Evolutionary conservation across 1,140 invertebrate species (phyloP).

Genomic region (Philopotamus ludificatus): DNA sequence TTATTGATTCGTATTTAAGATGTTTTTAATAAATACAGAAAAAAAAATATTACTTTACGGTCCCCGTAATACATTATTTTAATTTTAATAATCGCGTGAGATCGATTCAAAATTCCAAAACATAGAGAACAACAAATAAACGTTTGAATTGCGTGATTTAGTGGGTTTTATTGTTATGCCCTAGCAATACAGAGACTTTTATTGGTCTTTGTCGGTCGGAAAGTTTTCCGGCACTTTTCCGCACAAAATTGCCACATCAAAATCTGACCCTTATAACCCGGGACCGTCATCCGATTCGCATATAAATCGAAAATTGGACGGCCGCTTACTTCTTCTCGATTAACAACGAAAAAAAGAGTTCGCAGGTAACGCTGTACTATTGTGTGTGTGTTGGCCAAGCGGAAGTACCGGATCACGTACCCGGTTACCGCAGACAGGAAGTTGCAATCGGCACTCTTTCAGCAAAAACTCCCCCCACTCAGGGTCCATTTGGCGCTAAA

Average conservation of each 20-base stretch:
- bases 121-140: slow-evolving; percentile 26
- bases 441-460: background rate
- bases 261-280: background rate
- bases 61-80: too few relatives aligned
- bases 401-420: background rate
- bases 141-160: slow-evolving; percentile 7
- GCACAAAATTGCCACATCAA: background rate
- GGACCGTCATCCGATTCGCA: background rate
- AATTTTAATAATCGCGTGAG: too few relatives aligned
- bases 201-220: slow-evolving; percentile 4
- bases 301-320: too few relatives aligned
- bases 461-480: background rate
- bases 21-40: too few relatives aligned
- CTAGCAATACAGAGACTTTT: slow-evolving; percentile 18
- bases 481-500: too few relatives aligned
- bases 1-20: too few relatives aligned
- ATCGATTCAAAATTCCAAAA: too few relatives aligned
- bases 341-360: too few relatives aligned
- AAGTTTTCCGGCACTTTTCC: background rate
- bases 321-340: background rate
- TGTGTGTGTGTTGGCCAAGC: background rate
- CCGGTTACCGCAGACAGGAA: slow-evolving; percentile 1
- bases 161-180: slow-evolving; percentile 16
- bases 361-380: background rate
- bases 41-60: too few relatives aligned